Evolutionary conservation across 2,797 vertebrate species (phyloP), one percentile per base, ranked within the genome.

Genomic region (Tokudaia tokunoshimensis): DNA sequence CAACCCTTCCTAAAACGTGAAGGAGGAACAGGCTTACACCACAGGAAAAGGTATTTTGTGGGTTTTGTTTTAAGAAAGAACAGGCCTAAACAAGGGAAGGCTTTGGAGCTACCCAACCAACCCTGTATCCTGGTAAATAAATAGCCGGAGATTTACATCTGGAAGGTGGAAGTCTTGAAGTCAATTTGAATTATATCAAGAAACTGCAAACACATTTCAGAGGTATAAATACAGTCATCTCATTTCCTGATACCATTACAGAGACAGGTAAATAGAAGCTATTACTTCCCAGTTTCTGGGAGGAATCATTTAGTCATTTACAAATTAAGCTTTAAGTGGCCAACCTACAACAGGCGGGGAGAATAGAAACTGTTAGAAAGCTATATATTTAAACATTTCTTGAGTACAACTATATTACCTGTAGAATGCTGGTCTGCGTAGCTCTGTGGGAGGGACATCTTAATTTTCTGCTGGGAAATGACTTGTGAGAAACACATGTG

Each of bases 201-300:
- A 93, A 92, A 82, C 87, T 19, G 63, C 74, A 74, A 70, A 75
- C 78, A 79, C 57, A 14, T 88, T 91, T 93, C 81, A 83, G 86
- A 94, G 67, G 67, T 75, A 79, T 83, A 82, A 90, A 82, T n/a
- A 19, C 34, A 83, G 34, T 67, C 24, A 76, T 79, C 61, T 76
- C 59, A 75, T 57, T 95, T 95, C 92, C 67, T 55, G 34, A 67
- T 72, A 75, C 70, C 29, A 61, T 94, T 79, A 83, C 89, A 50
- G 74, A 95, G 83, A 94, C 55, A 85, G 75, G 92, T 92, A 81
- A 91, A 92, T 88, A 87, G 95, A 94, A 96, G 65, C 50, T 80
- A 63, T 79, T 91, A 88, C 37, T 44, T 6, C 22, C 76, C 80
- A 75, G 74, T 31, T 96, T 91, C 80, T 83, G 82, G 81, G 59